Base-by-base conservation (phyloP, 2,888 invertebrate genomes). In the Dynastes tityus region DNA sequence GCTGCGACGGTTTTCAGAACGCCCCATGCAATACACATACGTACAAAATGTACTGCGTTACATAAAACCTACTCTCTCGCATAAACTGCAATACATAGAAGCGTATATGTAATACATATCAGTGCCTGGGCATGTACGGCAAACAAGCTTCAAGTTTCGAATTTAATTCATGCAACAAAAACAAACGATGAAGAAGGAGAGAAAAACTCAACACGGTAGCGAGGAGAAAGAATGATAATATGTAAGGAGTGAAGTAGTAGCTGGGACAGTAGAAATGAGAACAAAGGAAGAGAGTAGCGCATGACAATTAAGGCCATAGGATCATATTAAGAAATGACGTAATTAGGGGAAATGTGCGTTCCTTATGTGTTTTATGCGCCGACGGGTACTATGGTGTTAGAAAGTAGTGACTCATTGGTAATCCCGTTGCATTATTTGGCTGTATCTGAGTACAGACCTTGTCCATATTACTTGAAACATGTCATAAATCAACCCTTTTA, bases 311-410 rank as follows among this genome's bases (percentile, higher is more conserved):
- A 79, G 71, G 49, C 63, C 70, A 76, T 76, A 70, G 71, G 74
- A 65, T 63, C 74, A 55, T 73, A 74, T 79, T 76, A 80, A 77
- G 64, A n/a, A 37, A 71, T 80, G 80, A 80, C 80, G 80, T 80
- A 80, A 80, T 74, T 61, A 51, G 40, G 65, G 71, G 53, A 80
- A 80, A 80, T 75, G 78, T 79, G 80, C 61, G 74, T 68, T 74
- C 78, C 80, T 74, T 77, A 77, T 80, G 80, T 71, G 77, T 32
- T 27, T 79, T 27, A 9, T n/a, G 8, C 11, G 45, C 37, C 45
- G n/a, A 45, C n/a, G 49, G n/a, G 29, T 49, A 68, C 49, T 68
- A 45, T 8, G 16, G 40, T 37, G 40, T 40, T 65, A 65, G 22
- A 65, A 65, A 65, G 65, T 65, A 40, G 40, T 40, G 65, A 65